Evolutionary conservation across 2,888 invertebrate species (phyloP).

Genomic region (Bursaphelenchus okinawaensis): DNA sequence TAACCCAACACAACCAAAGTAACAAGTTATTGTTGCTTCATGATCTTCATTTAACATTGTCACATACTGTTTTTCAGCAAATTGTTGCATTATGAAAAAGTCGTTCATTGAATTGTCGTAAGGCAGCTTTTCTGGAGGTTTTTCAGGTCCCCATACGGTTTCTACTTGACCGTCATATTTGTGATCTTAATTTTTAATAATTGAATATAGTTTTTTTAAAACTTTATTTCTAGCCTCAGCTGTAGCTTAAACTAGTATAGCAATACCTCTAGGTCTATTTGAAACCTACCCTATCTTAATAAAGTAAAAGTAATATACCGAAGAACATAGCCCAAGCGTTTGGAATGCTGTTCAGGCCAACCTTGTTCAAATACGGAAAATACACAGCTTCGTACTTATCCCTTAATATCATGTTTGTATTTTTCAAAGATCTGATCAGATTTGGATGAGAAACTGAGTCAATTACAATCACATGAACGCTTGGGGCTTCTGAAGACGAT

Average conservation of each 20-base stretch:
- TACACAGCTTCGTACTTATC: not conserved
- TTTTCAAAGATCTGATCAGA: no score
- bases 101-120: not conserved
- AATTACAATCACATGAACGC: slow-evolving; percentile 1
- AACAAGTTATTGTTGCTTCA: slow-evolving; percentile 1
- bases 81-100: not conserved
- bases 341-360: not conserved
- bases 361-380: slow-evolving; percentile 1
- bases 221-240: no score
- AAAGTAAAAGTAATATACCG: no score
- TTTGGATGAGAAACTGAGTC: not conserved
- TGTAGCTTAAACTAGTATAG: no score
- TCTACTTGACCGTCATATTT: not conserved
- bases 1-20: slow-evolving; percentile 12
- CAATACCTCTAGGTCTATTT: no score
- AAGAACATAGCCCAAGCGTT: not conserved
- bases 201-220: no score
- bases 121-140: not conserved
- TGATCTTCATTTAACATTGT: not conserved
- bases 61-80: not conserved
- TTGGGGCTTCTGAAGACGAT: no score
- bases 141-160: not conserved
- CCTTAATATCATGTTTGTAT: not conserved
- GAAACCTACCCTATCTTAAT: no score
- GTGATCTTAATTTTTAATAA: not conserved